Base-by-base conservation (phyloP, 2,888 invertebrate species). In the Synergus japonicus region DNA sequence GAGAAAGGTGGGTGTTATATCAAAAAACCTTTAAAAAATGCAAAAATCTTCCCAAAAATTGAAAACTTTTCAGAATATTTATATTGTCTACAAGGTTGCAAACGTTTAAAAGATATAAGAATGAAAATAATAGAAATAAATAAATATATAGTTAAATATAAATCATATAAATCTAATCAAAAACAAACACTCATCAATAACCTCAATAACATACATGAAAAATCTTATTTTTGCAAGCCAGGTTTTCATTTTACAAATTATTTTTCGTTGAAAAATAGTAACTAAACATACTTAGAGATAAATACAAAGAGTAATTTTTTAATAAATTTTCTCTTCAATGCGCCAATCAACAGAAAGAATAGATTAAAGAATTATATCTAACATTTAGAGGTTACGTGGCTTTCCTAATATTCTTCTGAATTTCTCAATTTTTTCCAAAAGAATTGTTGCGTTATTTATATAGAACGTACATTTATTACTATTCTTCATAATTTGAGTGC, bases 361-460 rank as follows among this genome's bases (percentile, higher is more conserved):
- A 3, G 9, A 44, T 29, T 29, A 29, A 2, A 60, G 60, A 18
- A 18, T 22, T 4, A 18, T 63, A 22, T 22, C 37, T 37, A 5
- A n/a, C 18, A 73, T 29, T 73, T 73, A n/a, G 54, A 73, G 54
- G 73, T 73, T 73, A 63, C 22, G 13, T 29, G 13, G 10, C 10
- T 63, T 18, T 29, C 13, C 5, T 29, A 3, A 60, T 13, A 29
- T 63, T 37, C 8, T 63, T 29, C 63, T 13, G 5, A 46, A 46
- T 46, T 12, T 46, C 3, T 46, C 46, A 63, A 7, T 58, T 54
- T 18, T 54, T 18, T 9, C 2, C 18, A 58, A 2, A 0, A 58
- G 4, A 10, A 58, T 1, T 37, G 5, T 4, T 9, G 18, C 18
- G 3, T 9, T 58, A 58, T 58, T 63, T 63, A 29, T 4, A 63